Conservation (phyloP, 2,888 invertebrate genomes). For the Nasonovia ribisnigri region DNA sequence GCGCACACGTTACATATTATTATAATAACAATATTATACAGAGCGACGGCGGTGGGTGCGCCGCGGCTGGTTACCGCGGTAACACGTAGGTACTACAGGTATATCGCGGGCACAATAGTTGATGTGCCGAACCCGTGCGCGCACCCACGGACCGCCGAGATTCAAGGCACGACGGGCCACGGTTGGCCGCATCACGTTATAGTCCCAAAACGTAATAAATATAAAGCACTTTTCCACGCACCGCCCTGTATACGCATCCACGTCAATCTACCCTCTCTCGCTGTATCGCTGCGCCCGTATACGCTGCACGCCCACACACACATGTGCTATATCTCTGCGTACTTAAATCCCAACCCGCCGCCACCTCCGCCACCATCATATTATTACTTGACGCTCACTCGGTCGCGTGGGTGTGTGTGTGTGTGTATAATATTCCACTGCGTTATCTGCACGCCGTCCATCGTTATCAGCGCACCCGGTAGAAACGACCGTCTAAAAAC, state of each 20-base stretch:
- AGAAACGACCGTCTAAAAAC: constrained; percentile 55
- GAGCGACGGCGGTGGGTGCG: background rate
- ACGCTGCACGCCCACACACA: background rate
- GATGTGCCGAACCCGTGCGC: background rate
- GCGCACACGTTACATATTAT: background rate
- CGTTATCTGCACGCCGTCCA: constrained; percentile 55
- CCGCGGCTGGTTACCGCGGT: background rate
- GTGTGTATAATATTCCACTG: background rate
- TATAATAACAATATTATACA: background rate
- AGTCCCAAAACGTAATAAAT: background rate
- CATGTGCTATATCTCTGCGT: constrained; percentile 2
- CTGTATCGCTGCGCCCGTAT: background rate
- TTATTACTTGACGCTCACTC: background rate
- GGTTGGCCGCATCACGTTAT: background rate
- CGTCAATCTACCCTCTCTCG: constrained; percentile 45
- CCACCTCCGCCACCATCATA: background rate
- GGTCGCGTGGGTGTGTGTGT: background rate
- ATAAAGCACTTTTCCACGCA: background rate
- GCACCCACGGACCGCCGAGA: background rate
- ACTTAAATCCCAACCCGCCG: constrained; percentile 55
- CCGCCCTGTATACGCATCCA: background rate
- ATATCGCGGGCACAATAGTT: background rate
- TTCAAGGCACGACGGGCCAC: background rate
- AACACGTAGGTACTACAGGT: background rate
- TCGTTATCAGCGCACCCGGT: constrained; percentile 51